phyloP scores from a whole-genome alignment of 2,113 vertebrate species.

The Podarcis muralis region DNA sequence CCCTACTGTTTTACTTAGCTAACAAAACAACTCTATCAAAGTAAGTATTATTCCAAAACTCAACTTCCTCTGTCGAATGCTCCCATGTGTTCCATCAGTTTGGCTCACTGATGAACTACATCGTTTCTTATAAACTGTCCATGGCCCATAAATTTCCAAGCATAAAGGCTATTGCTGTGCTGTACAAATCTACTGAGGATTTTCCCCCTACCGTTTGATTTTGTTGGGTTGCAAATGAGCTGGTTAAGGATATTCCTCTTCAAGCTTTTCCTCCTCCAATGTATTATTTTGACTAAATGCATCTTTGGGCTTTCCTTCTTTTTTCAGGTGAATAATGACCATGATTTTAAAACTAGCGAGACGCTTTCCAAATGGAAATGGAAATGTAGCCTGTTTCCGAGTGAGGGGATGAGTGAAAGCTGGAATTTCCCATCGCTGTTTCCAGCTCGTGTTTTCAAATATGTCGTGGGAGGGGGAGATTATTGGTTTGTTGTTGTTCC shows the following conservation, averaged over 20 bases:
- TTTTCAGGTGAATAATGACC: background rate
- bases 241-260: constrained; percentile 61
- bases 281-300: constrained; percentile 36
- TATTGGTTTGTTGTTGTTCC: too few species aligned
- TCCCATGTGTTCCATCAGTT: constrained; percentile 86
- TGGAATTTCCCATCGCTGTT: background rate
- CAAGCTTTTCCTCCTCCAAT: constrained; percentile 33
- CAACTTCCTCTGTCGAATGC: constrained; percentile 88
- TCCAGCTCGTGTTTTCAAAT: background rate
- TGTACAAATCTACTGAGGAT: constrained; percentile 82
- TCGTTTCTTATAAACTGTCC: constrained; percentile 94
- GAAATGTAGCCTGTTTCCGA: too few species aligned
- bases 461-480: too few species aligned
- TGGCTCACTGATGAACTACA: constrained; percentile 90
- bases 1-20: constrained; percentile 90
- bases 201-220: constrained; percentile 76
- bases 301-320: background rate
- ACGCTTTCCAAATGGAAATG: background rate
- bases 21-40: constrained; percentile 92
- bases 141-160: constrained; percentile 95
- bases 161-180: constrained; percentile 86
- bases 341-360: background rate
- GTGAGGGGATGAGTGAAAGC: background rate
- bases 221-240: constrained; percentile 71
- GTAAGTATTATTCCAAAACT: constrained; percentile 93